A percentile compares a stretch with the other conserved stretches of the same genome.
Conservation (phyloP, 2,888 invertebrate species). For the Amaurobius ferox region DNA sequence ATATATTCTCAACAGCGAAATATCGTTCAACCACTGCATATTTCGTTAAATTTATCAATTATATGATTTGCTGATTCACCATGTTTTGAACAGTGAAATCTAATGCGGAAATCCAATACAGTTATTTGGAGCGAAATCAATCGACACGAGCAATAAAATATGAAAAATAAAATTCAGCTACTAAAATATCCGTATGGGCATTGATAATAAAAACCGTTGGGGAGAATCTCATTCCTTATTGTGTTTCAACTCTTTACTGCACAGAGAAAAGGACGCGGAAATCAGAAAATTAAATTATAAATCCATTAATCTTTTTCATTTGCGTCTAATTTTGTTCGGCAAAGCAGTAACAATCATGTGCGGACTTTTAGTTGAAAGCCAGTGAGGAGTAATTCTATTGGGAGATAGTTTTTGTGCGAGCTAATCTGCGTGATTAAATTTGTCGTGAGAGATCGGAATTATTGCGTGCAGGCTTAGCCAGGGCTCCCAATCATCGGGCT, state of each 20-base stretch:
- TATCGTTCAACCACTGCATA: no score
- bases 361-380: neutral
- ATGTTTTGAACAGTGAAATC: no score
- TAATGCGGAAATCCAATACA: no score
- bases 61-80: no score
- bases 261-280: neutral
- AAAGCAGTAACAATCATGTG: neutral
- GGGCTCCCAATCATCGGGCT: constrained; percentile 4
- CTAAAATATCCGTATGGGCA: neutral
- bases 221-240: no score
- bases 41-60: no score
- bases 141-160: neutral
- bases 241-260: neutral
- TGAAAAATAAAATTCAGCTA: neutral
- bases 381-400: neutral
- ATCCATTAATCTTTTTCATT: neutral
- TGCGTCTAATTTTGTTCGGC: constrained; percentile 1
- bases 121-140: neutral
- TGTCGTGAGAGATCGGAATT: constrained; percentile 5
- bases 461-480: constrained; percentile 6
- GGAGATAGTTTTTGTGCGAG: neutral
- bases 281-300: constrained; percentile 1
- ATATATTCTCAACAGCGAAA: no score
- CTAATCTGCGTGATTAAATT: constrained; percentile 15
- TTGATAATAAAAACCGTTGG: no score